Conservation (phyloP, 2,113 vertebrate genomes). For the Xenopus tropicalis region UCB_Xtro_10.0 CM004447.2:32417501-32418000, state of each 20-base stretch:
- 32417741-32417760: conserved; percentile 3
- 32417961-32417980: too few relatives aligned
- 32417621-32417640: background rate
- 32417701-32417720: conserved; percentile 40
- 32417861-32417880: too few relatives aligned
- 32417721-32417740: conserved; percentile 10
- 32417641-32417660: conserved; percentile 32
- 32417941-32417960: too few relatives aligned
- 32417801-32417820: background rate
- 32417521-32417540: too few relatives aligned
- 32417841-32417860: background rate
- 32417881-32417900: too few relatives aligned
- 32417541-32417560: background rate
- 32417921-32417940: too few relatives aligned
- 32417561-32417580: conserved; percentile 4
- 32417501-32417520: too few relatives aligned
- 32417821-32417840: background rate
- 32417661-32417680: conserved; percentile 3
- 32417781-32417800: background rate
- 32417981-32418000: too few relatives aligned
- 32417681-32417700: conserved; percentile 26
- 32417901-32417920: too few relatives aligned
- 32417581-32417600: conserved; percentile 16
- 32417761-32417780: conserved; percentile 1
- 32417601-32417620: conserved; percentile 32